Conservation (phyloP, 1,140 invertebrate genomes). For the Nasonia vitripennis region DNA sequence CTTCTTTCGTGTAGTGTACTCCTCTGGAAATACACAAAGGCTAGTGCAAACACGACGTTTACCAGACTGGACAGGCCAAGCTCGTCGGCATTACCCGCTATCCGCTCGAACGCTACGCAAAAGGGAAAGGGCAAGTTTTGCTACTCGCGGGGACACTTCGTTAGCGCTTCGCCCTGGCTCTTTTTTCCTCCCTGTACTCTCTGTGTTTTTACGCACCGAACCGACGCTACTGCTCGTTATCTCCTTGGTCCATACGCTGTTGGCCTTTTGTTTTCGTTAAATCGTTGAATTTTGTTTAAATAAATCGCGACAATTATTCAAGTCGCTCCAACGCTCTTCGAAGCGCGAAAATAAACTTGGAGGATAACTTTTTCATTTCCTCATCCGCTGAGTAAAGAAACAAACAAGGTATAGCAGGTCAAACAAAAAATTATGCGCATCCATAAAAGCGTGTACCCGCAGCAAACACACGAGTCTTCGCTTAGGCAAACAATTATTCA, state of each 20-base stretch:
- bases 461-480: background rate
- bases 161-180: conserved; percentile 14
- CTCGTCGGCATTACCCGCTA: background rate
- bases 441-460: background rate
- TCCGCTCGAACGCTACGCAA: background rate
- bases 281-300: too few species aligned
- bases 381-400: background rate
- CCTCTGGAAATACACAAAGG: conserved; percentile 65
- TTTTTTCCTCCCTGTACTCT: background rate
- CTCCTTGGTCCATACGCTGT: background rate
- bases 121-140: conserved; percentile 36
- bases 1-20: conserved; percentile 54
- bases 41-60: conserved; percentile 72
- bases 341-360: too few species aligned
- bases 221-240: conserved; percentile 19
- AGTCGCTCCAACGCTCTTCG: too few species aligned
- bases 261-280: too few species aligned
- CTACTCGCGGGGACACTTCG: conserved; percentile 45
- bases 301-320: too few species aligned
- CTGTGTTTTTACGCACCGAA: background rate
- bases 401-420: background rate
- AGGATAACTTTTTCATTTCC: too few species aligned
- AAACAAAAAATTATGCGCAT: conserved; percentile 1
- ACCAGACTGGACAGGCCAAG: conserved; percentile 56
- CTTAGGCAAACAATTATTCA: conserved; percentile 15